phyloP scores from a whole-genome alignment of 2,797 vertebrate species.

The Pristis pectinata region DNA sequence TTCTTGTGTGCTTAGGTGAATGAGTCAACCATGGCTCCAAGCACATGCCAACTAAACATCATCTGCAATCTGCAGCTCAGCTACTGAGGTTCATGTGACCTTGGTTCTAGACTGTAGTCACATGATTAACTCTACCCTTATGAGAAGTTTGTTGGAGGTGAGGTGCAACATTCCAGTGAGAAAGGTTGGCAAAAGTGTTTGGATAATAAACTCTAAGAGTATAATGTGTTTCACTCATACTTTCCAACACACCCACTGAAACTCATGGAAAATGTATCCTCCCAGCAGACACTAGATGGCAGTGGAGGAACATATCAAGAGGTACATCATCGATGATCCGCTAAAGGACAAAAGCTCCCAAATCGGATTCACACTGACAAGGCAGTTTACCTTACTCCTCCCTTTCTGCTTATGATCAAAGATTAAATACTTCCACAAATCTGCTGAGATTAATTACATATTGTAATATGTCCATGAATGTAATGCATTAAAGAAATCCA shows the following conservation, averaged over 20 bases:
- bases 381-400: background rate
- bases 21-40: too few relatives aligned
- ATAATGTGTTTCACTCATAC: background rate
- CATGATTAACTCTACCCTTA: too few relatives aligned
- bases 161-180: too few relatives aligned
- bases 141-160: too few relatives aligned
- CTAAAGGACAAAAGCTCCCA: background rate
- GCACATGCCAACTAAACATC: too few relatives aligned
- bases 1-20: too few relatives aligned
- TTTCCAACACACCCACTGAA: background rate
- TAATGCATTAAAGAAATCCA: background rate
- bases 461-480: background rate
- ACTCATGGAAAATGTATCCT: background rate
- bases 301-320: background rate
- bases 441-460: background rate
- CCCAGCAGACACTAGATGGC: background rate
- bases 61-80: too few relatives aligned
- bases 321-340: background rate
- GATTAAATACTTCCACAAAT: background rate
- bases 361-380: background rate
- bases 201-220: background rate
- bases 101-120: too few relatives aligned
- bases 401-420: background rate
- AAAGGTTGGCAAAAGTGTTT: too few relatives aligned
- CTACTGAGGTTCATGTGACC: too few relatives aligned